Base-by-base conservation (phyloP, 2,113 vertebrate species). In the Scatophagus argus region DNA sequence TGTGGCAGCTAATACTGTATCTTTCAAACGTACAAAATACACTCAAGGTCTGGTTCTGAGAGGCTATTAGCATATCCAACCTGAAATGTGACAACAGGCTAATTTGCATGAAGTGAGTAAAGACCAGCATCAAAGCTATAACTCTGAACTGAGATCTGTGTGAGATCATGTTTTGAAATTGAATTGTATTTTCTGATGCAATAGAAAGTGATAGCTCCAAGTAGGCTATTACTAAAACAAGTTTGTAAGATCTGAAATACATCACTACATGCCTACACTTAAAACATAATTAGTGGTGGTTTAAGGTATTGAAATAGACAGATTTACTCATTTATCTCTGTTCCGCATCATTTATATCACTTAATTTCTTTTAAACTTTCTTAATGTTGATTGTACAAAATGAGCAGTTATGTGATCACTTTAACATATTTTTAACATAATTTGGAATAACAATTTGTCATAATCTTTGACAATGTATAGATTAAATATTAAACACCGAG, bases 41-140 rank as follows among this genome's bases (percentile, higher is more conserved):
- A 32, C 60, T 55, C n/a, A 59, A 23, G 27, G 74, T 59, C 80
- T 81, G 31, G 25, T 32, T 58, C 25, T 36, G 31, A 43, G 32
- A 78, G 19, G 47, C 34, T 36, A 81, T 83, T 76, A 69, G 62
- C 77, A 79, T 61, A 36, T 78, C 69, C 76, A 46, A 58, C 27
- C 44, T 54, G 23, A 32, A 32, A 54, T 46, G 63, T 51, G 62
- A 76, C 70, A 68, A 66, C 17, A 17, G 10, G 1, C 47, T 81
- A 13, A 73, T 87, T 83, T 81, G 65, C 85, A 83, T 83, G 31
- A 5, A 32, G 55, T 43, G 38, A 43, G 25, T 63, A 25, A 44
- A 39, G 65, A 69, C 72, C 25, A 6, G 31, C 52, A 62, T 79
- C 54, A 67, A 77, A 71, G 56, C 76, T 49, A 34, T 61, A 62